Percentiles rank a stretch among this genome's conserved stretches.
phyloP scores from a whole-genome alignment of 1,140 invertebrate genomes.

The Drosophila obscura region DNA sequence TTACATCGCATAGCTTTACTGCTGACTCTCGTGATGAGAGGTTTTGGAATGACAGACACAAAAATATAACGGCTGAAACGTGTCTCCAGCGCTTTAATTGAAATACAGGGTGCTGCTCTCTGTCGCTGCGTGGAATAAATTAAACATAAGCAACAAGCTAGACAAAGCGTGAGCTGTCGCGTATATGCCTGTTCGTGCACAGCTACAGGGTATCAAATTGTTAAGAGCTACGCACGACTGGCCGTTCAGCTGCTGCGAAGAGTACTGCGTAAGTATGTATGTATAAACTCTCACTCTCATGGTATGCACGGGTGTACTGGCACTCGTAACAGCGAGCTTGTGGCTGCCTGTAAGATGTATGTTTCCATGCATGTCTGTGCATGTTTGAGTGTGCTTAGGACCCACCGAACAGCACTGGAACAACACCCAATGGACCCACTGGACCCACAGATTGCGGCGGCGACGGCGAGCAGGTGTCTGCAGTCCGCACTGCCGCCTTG shows the following conservation, averaged over 20 bases:
- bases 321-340: conserved; percentile 2
- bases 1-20: conserved; percentile 30
- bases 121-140: conserved; percentile 2
- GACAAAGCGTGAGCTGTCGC: too few species aligned
- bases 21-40: conserved; percentile 21
- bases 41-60: conserved; percentile 28
- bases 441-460: neutral
- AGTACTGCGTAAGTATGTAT: neutral
- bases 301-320: conserved; percentile 8
- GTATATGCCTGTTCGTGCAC: too few species aligned
- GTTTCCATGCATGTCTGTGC: conserved; percentile 3
- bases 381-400: conserved; percentile 31
- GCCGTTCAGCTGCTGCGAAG: conserved; percentile 17
- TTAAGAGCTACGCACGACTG: conserved; percentile 45
- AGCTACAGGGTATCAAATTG: too few species aligned
- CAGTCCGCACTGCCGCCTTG: conserved; percentile 60
- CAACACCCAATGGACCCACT: conserved; percentile 15
- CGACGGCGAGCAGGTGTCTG: conserved; percentile 43
- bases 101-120: conserved; percentile 49
- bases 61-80: conserved; percentile 62
- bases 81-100: conserved; percentile 63
- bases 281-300: neutral
- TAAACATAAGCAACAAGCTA: too few species aligned
- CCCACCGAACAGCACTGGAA: conserved; percentile 20
- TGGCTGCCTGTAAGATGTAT: conserved; percentile 10